Base-by-base conservation (phyloP, 2,113 vertebrate species). In the Bucco capensis region DNA sequence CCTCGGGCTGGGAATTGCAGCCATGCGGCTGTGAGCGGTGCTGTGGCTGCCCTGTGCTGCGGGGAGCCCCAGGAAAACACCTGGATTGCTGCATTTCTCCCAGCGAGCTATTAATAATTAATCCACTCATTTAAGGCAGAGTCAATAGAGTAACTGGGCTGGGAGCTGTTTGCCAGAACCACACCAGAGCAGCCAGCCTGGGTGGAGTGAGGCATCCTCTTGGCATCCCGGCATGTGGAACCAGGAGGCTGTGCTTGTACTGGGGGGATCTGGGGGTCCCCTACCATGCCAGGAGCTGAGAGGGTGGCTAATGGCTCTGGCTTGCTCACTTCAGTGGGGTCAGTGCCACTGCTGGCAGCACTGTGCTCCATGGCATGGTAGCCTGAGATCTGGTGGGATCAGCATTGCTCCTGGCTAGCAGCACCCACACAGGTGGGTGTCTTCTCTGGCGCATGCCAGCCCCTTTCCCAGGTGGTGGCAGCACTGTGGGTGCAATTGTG, bases 51-150 rank as follows among this genome's bases (percentile, higher is more conserved):
- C 15, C 60, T 0, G 2, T 3, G 1, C 9, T 31, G 2, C 19
- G 25, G 51, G 64, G 74, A 91, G 77, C 83, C 82, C 38, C 75
- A 56, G 46, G 47, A 74, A 27, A 69, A 5, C 2, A 3, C 35
- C 30, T 7, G 2, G 3, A 2, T 4, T 9, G 13, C 49, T 4
- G 19, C 44, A 0, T 51, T 58, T 40, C 49, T 80, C 38, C 69
- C 7, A 6, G 44, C 1, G 1, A 53, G 24, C 56, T 42, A 85
- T 96, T 96, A 96, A 97, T 96, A 44, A 96, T 96, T 97, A 96
- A 97, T 49, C 94, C 56, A 8, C 51, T 81, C 21, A 27, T 30
- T 92, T 56, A 75, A 90, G 17, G 57, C 38, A 94, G 94, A 93
- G 92, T 96, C 92, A 96, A 96, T 33, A 95, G 28, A 82, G 53